Evolutionary conservation across 1,140 invertebrate species (phyloP).

Genomic region (Aporrectodea caliginosa): DNA sequence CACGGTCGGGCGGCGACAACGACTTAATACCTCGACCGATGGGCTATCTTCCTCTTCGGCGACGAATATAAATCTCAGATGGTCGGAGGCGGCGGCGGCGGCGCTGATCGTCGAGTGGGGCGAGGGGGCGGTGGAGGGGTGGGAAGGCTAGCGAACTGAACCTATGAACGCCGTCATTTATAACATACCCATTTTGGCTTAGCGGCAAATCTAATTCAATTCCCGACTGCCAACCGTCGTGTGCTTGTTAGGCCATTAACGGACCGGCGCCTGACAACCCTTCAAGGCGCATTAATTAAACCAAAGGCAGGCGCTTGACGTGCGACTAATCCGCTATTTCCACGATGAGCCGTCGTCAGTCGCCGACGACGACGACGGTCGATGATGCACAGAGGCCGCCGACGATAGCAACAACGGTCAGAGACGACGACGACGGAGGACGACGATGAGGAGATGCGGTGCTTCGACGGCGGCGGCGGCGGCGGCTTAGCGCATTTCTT

Average conservation of each 20-base stretch:
- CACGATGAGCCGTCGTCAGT: background rate
- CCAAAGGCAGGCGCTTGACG: background rate
- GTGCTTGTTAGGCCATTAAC: background rate
- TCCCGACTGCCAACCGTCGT: background rate
- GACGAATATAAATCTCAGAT: background rate
- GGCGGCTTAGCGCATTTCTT: background rate
- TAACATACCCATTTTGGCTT: background rate
- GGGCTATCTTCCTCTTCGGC: background rate
- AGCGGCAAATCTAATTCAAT: conserved; percentile 2
- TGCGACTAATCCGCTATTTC: background rate
- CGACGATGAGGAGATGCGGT: no score
- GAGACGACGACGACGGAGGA: no score
- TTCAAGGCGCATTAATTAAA: background rate
- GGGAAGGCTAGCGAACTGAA: background rate
- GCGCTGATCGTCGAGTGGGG: background rate
- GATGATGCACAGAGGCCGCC: no score
- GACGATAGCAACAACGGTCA: background rate
- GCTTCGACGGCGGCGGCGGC: no score
- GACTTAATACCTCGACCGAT: background rate
- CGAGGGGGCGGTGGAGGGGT: background rate
- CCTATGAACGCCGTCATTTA: background rate
- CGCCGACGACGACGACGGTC: background rate
- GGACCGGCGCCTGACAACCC: background rate
- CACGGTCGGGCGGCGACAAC: background rate
- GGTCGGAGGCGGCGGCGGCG: no score